phyloP scores from a whole-genome alignment of 2,797 vertebrate species.

The Trematomus bernacchii region DNA sequence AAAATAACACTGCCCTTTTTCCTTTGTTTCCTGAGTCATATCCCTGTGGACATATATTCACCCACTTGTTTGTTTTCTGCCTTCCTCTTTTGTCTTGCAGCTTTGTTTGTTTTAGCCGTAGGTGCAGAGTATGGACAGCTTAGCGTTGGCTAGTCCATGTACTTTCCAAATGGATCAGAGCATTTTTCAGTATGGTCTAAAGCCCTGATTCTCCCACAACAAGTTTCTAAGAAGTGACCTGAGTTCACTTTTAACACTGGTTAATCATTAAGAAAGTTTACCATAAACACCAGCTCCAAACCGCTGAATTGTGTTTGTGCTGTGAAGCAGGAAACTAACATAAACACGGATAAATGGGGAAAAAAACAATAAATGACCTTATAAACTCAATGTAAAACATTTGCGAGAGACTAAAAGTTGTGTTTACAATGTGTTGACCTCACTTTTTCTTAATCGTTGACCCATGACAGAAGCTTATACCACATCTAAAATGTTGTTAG shows the following conservation, averaged over 20 bases:
- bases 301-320: slow-evolving; percentile 16
- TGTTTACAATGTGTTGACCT: not conserved
- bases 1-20: not conserved
- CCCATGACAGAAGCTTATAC: slow-evolving; percentile 1
- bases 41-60: not conserved
- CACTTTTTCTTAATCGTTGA: not conserved
- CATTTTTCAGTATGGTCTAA: slow-evolving; percentile 21
- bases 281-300: not conserved
- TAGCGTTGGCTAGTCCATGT: not conserved
- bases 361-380: slow-evolving; percentile 6
- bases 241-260: not conserved
- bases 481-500: slow-evolving; percentile 2
- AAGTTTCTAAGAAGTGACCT: slow-evolving; percentile 3
- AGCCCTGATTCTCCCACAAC: slow-evolving; percentile 6
- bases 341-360: not conserved
- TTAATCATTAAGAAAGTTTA: slow-evolving; percentile 29
- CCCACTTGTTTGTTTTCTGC: not conserved
- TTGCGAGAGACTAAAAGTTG: not conserved
- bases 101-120: slow-evolving; percentile 36
- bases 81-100: slow-evolving; percentile 17
- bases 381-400: slow-evolving; percentile 8
- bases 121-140: slow-evolving; percentile 4
- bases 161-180: slow-evolving; percentile 36
- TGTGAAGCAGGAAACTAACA: slow-evolving; percentile 10
- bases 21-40: not conserved